Conservation (phyloP, 1,140 invertebrate species). For the Caenorhabditis inopinata region DNA sequence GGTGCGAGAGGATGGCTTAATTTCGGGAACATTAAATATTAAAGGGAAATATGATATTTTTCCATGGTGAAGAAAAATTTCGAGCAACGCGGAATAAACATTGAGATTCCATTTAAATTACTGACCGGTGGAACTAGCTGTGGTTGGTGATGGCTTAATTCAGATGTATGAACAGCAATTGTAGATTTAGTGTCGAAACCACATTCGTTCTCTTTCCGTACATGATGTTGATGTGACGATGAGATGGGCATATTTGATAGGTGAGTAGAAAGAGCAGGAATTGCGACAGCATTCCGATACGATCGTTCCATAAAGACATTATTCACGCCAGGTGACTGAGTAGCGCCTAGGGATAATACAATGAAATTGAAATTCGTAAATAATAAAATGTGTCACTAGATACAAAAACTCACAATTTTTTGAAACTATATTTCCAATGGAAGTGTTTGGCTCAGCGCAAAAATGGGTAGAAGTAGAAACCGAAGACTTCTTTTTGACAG, state of each 20-base stretch:
- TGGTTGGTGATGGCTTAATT: neutral
- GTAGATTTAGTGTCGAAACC: neutral
- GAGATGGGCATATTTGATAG: neutral
- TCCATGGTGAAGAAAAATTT: too few relatives aligned
- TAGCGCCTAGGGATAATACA: too few relatives aligned
- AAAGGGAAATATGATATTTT: too few relatives aligned
- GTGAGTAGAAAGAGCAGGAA: neutral
- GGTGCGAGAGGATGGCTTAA: too few relatives aligned
- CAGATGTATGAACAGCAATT: neutral
- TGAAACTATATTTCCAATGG: neutral
- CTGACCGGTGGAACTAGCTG: neutral
- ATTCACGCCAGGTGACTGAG: too few relatives aligned
- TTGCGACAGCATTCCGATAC: neutral
- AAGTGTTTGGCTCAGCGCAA: neutral
- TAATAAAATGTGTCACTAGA: too few relatives aligned
- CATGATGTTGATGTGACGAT: neutral
- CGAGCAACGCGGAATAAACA: too few relatives aligned
- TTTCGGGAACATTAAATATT: too few relatives aligned
- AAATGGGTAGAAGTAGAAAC: neutral
- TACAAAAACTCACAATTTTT: too few relatives aligned
- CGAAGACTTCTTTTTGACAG: neutral
- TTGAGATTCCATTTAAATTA: too few relatives aligned
- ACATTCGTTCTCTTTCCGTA: conserved; percentile 8
- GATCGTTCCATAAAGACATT: too few relatives aligned
- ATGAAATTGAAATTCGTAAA: too few relatives aligned